A percentile compares a stretch with the other conserved stretches of the same genome.
Evolutionary conservation across 1,140 invertebrate genomes (phyloP).

Genomic region (Leptestheria dahalacensis): DNA sequence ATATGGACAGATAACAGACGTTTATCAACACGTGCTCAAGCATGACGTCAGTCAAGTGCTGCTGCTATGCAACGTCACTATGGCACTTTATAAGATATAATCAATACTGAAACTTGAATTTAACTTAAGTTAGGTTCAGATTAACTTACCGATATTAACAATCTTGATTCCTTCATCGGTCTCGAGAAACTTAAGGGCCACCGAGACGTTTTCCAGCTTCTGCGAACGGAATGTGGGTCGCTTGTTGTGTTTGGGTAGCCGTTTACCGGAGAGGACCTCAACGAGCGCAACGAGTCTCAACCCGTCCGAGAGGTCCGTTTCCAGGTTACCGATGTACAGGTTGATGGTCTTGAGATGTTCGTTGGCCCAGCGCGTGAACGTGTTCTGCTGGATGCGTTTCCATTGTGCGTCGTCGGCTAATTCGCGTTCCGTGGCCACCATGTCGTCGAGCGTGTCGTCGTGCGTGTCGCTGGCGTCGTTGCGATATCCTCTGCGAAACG

Average conservation of each 20-base stretch:
- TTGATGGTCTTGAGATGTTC: slow-evolving; percentile 71
- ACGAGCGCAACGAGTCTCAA: slow-evolving; percentile 63
- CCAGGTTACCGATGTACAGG: slow-evolving; percentile 62
- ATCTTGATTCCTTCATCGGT: slow-evolving; percentile 77
- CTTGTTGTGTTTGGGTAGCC: slow-evolving; percentile 70
- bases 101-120: no score
- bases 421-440: slow-evolving; percentile 63
- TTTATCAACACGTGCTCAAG: background rate
- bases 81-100: no score
- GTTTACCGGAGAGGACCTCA: slow-evolving; percentile 71
- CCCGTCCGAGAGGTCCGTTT: slow-evolving; percentile 73
- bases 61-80: no score
- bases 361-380: slow-evolving; percentile 88
- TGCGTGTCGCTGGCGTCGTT: no score
- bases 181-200: slow-evolving; percentile 72
- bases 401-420: slow-evolving; percentile 80
- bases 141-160: slow-evolving; percentile 80
- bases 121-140: background rate
- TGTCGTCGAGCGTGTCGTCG: no score
- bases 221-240: slow-evolving; percentile 75
- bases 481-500: background rate
- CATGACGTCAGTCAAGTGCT: background rate
- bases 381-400: slow-evolving; percentile 90
- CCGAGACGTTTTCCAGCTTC: slow-evolving; percentile 80
- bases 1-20: no score